These are phyloP conservation scores for Drosophila insularis DNA, from an alignment of 1,140 invertebrate genomes.

Conservation along the genomic window DNA sequence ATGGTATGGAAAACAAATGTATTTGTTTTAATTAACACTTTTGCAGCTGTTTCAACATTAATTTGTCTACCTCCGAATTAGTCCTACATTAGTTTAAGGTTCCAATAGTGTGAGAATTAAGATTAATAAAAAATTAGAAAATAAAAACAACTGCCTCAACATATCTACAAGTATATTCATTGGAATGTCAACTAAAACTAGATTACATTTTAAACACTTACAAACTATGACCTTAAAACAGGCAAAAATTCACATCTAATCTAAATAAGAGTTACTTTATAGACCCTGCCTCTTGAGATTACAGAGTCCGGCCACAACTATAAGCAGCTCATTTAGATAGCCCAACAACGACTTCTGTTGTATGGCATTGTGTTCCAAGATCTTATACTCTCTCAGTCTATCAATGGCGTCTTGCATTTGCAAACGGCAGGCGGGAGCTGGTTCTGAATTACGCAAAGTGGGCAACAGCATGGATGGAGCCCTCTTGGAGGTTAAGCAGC, in stretches of 20 bases:
- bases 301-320: constrained; percentile 64
- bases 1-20: neutral
- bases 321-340: constrained; percentile 74
- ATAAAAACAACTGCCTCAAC: neutral
- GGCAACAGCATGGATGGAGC: constrained; percentile 63
- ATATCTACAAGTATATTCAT: neutral
- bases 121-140: neutral
- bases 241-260: constrained; percentile 10
- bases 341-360: constrained; percentile 59
- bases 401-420: constrained; percentile 69
- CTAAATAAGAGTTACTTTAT: neutral
- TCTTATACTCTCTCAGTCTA: constrained; percentile 60
- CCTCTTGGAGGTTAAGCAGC: constrained; percentile 58
- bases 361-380: constrained; percentile 66
- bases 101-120: neutral
- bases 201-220: constrained; percentile 14
- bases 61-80: neutral
- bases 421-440: constrained; percentile 48
- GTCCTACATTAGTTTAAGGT: neutral
- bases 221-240: constrained; percentile 41
- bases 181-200: neutral
- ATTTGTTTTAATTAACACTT: constrained; percentile 4
- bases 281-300: constrained; percentile 72
- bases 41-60: constrained; percentile 2
- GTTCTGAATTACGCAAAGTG: constrained; percentile 63